Base-by-base conservation (phyloP, 2,797 vertebrate genomes). In the Scleropages formosus region DNA sequence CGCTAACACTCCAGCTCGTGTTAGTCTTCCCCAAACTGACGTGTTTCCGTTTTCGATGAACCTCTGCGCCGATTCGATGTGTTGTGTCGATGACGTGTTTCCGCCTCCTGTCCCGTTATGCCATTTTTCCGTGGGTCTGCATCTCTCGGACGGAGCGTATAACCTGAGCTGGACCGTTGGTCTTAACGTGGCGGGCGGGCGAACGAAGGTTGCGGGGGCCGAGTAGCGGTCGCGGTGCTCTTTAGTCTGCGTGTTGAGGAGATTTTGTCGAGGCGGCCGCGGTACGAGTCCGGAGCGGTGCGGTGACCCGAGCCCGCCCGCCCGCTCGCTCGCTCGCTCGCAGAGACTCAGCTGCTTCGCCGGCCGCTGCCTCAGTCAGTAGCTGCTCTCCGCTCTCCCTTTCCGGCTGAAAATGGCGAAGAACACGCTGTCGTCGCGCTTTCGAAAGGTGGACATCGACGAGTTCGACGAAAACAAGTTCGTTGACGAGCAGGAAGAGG, bases 391-490 rank as follows among this genome's bases (percentile, higher is more conserved):
- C 65, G 16, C 62, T 51, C 8, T 0, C 12, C 31, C 62, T 51
- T 8, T 0, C 12, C 31, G 47, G 39, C 80, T 81, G 76, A 75
- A n/a, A 80, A 96, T 96, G 95, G 93, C 95, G 62, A 95, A 92
- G 78, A 94, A 92, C 79, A 93, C 94, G 0, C 83, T 91, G 47
- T 94, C 94, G 1, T 94, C 91, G 67, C 92, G 94, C 22, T 97
- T 97, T 77, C 91, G 95, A 78, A 94, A 92, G 79, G 91, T 96
- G 60, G 95, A 97, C 85, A 94, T 97, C 66, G 95, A 96, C 78
- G 94, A 95, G 83, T 96, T 94, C 87, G 95, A 96, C 78, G 95
- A 96, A 87, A 96, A 96, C 84, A 95, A 95, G 82, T 96, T 96
- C 77, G 95, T 96, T 82, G 95, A 96, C 80, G 95, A 96, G 77